These are phyloP conservation scores for Formica exsecta DNA, from an alignment of 1,140 invertebrate genomes.

Conservation along the genomic window DNA sequence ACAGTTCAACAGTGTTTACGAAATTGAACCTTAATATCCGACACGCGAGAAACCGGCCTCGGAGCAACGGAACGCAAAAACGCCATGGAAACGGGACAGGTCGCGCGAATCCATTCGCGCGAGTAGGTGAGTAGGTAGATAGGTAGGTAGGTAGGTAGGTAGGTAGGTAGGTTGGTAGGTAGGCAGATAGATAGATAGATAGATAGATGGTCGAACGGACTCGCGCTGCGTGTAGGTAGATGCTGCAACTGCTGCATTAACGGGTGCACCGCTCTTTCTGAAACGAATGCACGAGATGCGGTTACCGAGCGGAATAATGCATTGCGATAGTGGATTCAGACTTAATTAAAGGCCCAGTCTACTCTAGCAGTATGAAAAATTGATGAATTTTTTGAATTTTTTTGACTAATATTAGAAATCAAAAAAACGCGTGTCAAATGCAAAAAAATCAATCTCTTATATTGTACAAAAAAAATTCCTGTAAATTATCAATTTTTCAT, in stretches of 20 bases:
- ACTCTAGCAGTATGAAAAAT: no score
- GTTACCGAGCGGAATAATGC: slow-evolving; percentile 55
- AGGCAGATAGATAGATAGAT: slow-evolving; percentile 58
- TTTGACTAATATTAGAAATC: no score
- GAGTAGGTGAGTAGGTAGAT: slow-evolving; percentile 72
- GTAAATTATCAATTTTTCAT: no score
- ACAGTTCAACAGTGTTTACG: slow-evolving; percentile 15
- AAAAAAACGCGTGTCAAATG: no score
- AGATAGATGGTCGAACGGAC: slow-evolving; percentile 60
- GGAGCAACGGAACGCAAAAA: slow-evolving; percentile 52
- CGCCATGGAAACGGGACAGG: slow-evolving; percentile 68
- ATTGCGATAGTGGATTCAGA: neutral
- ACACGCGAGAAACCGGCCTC: slow-evolving; percentile 46
- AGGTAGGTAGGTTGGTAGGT: slow-evolving; percentile 64
- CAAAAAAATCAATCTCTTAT: no score
- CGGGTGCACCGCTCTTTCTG: slow-evolving; percentile 39
- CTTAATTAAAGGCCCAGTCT: neutral
- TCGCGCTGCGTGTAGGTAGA: slow-evolving; percentile 52
- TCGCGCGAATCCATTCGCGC: slow-evolving; percentile 44
- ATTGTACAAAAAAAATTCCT: no score
- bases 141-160: slow-evolving; percentile 65
- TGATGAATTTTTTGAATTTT: no score
- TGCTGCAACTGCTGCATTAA: slow-evolving; percentile 22
- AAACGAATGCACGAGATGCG: slow-evolving; percentile 60
- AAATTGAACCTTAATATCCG: slow-evolving; percentile 33